Evolutionary conservation across 2,888 invertebrate species (phyloP).

Genomic region (Tubulanus polymorphus): DNA sequence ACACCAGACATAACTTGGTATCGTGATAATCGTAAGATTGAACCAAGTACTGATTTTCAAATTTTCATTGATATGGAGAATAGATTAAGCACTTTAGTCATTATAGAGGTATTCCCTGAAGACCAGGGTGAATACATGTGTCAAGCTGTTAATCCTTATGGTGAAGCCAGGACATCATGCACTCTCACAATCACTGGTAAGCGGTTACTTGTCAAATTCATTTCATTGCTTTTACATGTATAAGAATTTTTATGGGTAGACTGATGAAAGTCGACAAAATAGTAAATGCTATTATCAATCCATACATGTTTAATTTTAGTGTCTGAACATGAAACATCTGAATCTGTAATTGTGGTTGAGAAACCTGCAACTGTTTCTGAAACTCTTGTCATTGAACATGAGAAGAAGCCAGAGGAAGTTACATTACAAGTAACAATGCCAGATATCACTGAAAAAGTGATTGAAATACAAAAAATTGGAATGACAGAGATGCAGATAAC

Average conservation of each 20-base stretch:
- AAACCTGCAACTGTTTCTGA: too few relatives aligned
- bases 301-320: too few relatives aligned
- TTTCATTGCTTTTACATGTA: too few relatives aligned
- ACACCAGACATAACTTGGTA: conserved; percentile 50
- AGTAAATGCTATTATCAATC: too few relatives aligned
- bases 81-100: conserved; percentile 79
- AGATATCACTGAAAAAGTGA: too few relatives aligned
- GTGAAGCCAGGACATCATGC: conserved; percentile 89
- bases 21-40: conserved; percentile 54
- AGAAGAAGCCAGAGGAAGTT: conserved; percentile 25
- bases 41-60: conserved; percentile 49
- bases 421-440: conserved; percentile 26
- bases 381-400: too few relatives aligned
- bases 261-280: too few relatives aligned
- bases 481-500: conserved; percentile 23
- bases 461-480: conserved; percentile 24
- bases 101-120: conserved; percentile 97
- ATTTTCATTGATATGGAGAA: conserved; percentile 63
- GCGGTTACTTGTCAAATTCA: too few relatives aligned
- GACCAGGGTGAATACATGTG: conserved; percentile 97
- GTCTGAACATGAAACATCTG: too few relatives aligned
- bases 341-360: too few relatives aligned
- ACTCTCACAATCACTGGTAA: conserved; percentile 55
- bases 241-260: too few relatives aligned
- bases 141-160: conserved; percentile 73